Conservation (phyloP, 2,113 vertebrate species). For the Aldabrachelys gigantea region DNA sequence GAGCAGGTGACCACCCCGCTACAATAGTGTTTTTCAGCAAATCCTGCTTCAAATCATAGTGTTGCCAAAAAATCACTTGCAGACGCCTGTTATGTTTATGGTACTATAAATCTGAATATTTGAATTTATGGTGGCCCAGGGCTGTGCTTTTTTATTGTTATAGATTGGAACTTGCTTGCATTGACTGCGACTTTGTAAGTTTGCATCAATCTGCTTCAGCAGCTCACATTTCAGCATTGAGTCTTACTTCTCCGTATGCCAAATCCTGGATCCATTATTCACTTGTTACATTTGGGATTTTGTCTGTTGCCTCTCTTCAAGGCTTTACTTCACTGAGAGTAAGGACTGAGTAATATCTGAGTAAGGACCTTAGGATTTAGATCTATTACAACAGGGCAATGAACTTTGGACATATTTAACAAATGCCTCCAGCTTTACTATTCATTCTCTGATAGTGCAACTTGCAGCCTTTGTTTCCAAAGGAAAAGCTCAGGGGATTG, state of each 20-base stretch:
- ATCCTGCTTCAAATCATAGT: slow-evolving; percentile 3
- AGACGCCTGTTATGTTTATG: neutral
- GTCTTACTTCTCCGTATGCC: neutral
- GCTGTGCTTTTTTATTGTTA: neutral
- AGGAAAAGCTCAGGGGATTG: neutral
- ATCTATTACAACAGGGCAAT: neutral
- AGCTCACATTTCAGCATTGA: neutral
- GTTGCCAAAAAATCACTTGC: neutral
- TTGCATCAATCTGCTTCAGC: neutral
- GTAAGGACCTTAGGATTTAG: neutral
- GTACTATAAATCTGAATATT: slow-evolving; percentile 17
- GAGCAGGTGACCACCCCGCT: too few species aligned
- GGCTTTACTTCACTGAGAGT: neutral
- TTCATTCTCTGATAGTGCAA: neutral
- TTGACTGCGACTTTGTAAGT: neutral
- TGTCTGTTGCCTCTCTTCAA: neutral
- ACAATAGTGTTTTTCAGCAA: neutral
- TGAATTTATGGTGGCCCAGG: neutral
- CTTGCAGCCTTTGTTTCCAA: neutral
- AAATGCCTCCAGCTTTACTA: neutral
- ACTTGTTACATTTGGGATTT: neutral
- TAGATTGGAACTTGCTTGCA: neutral
- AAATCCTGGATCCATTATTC: neutral
- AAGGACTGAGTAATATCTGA: neutral
- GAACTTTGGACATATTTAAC: neutral